Conservation (phyloP, 2,113 vertebrate genomes). For the Isichthys henryi region DNA sequence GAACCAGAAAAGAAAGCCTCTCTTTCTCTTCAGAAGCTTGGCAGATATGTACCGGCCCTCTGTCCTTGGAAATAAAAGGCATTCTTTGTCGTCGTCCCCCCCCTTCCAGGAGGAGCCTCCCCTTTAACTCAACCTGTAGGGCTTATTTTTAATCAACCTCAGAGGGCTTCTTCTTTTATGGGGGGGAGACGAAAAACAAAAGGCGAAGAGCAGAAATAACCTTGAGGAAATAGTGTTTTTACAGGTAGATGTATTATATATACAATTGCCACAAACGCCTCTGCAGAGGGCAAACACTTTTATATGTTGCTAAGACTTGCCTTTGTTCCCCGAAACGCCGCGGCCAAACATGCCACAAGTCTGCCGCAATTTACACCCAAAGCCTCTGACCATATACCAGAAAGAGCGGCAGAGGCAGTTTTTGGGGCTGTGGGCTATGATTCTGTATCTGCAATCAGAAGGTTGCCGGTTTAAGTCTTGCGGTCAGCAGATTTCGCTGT, state of each 20-base stretch:
- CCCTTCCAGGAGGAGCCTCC: neutral
- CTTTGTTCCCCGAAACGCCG: neutral
- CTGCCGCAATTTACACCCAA: neutral
- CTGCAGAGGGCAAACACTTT: neutral
- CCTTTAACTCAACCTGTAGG: neutral
- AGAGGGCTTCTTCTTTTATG: neutral
- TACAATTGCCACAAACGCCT: neutral
- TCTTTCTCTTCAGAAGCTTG: neutral
- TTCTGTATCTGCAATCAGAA: neutral
- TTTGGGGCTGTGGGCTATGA: neutral
- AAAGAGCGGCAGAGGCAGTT: neutral
- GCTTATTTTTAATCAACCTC: constrained; percentile 8
- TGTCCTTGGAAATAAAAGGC: neutral
- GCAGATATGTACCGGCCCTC: neutral
- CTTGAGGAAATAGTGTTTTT: neutral
- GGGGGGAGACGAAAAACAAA: neutral
- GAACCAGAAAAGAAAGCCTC: neutral
- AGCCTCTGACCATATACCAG: neutral
- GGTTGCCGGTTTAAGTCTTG: neutral
- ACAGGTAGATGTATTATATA: neutral
- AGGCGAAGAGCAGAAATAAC: neutral
- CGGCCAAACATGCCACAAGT: neutral
- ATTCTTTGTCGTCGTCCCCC: neutral
- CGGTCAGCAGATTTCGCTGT: neutral
- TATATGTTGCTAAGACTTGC: neutral